Percentiles rank a stretch among this genome's conserved stretches.
phyloP scores from a whole-genome alignment of 2,797 vertebrate species.

The Cottoperca gobio region DNA sequence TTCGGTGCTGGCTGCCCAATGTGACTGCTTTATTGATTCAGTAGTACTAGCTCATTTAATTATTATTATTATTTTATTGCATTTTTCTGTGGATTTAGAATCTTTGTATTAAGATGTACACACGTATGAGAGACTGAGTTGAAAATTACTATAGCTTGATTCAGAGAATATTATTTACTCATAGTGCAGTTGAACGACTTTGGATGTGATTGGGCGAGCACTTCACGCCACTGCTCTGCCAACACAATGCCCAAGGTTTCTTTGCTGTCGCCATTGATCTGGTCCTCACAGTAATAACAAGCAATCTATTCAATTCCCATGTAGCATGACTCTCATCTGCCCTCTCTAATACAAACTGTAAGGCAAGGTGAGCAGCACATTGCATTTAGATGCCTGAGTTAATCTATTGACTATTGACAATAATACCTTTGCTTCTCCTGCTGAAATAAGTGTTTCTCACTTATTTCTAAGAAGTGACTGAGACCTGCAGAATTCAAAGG shows the following conservation, averaged over 20 bases:
- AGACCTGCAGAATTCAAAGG: constrained; percentile 1
- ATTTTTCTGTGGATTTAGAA: neutral
- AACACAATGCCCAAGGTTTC: constrained; percentile 15
- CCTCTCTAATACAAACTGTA: constrained; percentile 3
- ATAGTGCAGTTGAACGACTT: constrained; percentile 2
- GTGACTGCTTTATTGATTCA: neutral
- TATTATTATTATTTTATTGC: neutral
- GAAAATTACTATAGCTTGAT: neutral
- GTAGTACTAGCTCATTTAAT: neutral
- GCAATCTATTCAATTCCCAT: constrained; percentile 32
- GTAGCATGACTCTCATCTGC: constrained; percentile 24
- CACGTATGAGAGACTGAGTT: neutral
- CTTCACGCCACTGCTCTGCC: constrained; percentile 20
- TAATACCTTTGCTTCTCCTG: neutral
- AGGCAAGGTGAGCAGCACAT: neutral
- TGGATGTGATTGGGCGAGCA: constrained; percentile 13
- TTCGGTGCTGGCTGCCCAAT: neutral
- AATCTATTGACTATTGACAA: neutral
- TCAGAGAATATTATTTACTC: constrained; percentile 4
- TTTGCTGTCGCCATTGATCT: constrained; percentile 17
- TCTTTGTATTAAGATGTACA: neutral
- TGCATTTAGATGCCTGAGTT: constrained; percentile 8
- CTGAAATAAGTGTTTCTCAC: neutral
- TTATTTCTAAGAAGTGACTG: neutral
- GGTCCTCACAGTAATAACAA: constrained; percentile 41